Conservation (phyloP, 2,113 vertebrate genomes). For the Anarhynchus alexandrinus region DNA sequence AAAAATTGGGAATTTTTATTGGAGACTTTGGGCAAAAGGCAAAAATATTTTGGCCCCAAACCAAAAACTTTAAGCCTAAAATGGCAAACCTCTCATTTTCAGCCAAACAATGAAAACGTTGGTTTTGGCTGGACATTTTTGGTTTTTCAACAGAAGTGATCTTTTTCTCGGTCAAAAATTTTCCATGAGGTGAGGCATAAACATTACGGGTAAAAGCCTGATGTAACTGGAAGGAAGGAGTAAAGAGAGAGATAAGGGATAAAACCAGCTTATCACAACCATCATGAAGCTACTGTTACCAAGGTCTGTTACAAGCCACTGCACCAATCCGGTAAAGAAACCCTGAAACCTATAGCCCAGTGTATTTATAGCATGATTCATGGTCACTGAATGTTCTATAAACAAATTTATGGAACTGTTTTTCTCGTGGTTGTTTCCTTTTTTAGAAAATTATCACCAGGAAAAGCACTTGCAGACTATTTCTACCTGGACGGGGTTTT, state of each 20-base stretch:
- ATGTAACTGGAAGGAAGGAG: conserved; percentile 24
- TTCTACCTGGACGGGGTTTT: conserved; percentile 25
- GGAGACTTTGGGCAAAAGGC: conserved; percentile 41
- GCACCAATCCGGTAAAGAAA: neutral
- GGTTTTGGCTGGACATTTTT: conserved; percentile 64
- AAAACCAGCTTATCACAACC: conserved; percentile 44
- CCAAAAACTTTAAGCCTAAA: conserved; percentile 44
- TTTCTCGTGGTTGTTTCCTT: conserved; percentile 57
- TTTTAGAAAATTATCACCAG: conserved; percentile 46
- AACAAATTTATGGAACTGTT: conserved; percentile 76
- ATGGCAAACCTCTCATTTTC: conserved; percentile 62
- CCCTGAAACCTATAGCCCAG: conserved; percentile 60
- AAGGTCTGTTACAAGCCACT: conserved; percentile 27
- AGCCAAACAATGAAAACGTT: conserved; percentile 60
- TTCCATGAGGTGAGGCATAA: conserved; percentile 65
- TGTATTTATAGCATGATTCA: conserved; percentile 73
- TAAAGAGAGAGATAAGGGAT: conserved; percentile 33
- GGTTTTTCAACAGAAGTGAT: conserved; percentile 45
- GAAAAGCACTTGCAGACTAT: neutral
- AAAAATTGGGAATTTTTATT: conserved; percentile 53
- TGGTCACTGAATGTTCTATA: conserved; percentile 68
- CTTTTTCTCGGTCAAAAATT: conserved; percentile 57
- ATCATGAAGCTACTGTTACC: conserved; percentile 42
- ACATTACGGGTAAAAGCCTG: neutral
- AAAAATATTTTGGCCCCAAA: conserved; percentile 37